Evolutionary conservation across 2,888 invertebrate genomes (phyloP), one percentile per base, ranked within the genome.

Genomic region (Cephus runcator): DNA sequence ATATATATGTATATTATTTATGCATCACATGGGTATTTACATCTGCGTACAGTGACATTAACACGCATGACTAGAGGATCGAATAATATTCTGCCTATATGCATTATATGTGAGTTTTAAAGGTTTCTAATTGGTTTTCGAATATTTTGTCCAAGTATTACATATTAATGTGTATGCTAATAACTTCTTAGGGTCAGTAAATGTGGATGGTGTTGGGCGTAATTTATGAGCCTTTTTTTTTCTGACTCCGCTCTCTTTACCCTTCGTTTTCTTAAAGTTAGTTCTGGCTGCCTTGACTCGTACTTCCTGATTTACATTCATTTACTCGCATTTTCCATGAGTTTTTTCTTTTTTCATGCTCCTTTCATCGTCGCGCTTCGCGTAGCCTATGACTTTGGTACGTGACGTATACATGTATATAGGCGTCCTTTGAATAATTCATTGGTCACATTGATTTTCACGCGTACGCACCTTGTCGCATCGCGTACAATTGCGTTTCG

Each of bases 341-440:
- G 6, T 23, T 56, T 23, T 56, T 9, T 56, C 9, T 56, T 9
- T 23, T 23, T 56, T 23, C 23, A 56, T 56, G 9, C 56, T 56
- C 56, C 9, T 56, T 9, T 6, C 23, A 9, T 23, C 56, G 23
- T 6, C 23, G 56, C 23, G 23, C 15, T 9, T 56, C 23, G 56
- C 9, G 56, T 1, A 23, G 56, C 9, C 56, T 9, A 23, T 56
- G 56, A 56, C 56, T 56, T 56, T 2, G 56, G 23, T 23, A 6
- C 56, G 56, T 56, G 56, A 9, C 56, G 31, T 31, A n/a, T n/a
- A n/a, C n/a, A n/a, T n/a, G 23, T 23, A 40, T 9, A 23, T 36
- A 35, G 36, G 74, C 74, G 74, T 34, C 23, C 34, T 56, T 76
- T 78, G 78, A 76, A 78, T 78, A 76, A 78, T 78, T 78, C 78